Conservation (phyloP, 2,113 vertebrate species). For the Corynorhinus townsendii region DNA sequence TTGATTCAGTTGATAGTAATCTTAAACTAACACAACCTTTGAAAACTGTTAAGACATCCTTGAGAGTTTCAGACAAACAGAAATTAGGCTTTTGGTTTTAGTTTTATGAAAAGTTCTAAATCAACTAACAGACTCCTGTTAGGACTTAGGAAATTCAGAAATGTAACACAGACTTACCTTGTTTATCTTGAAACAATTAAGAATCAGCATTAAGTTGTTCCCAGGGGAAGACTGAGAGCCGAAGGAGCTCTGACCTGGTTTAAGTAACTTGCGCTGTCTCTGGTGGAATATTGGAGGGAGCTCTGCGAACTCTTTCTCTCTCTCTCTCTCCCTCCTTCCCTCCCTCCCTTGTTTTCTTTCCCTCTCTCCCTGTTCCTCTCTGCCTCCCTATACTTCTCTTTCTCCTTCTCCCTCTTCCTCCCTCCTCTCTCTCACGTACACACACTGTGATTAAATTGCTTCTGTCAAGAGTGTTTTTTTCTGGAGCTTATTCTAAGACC, state of each 20-base stretch:
- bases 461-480: conserved; percentile 69
- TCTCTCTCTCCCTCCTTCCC: neutral
- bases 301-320: neutral
- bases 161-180: conserved; percentile 76
- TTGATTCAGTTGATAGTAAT: neutral
- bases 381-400: neutral
- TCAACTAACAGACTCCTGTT: neutral
- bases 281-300: conserved; percentile 56
- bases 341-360: neutral
- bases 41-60: neutral
- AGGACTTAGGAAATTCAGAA: neutral
- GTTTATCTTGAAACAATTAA: conserved; percentile 66
- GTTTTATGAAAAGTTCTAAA: conserved; percentile 25
- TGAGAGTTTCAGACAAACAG: neutral
- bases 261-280: conserved; percentile 56
- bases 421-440: neutral
- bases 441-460: conserved; percentile 70
- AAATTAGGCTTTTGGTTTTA: conserved; percentile 25
- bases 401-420: neutral
- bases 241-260: conserved; percentile 53
- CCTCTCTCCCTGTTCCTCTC: neutral
- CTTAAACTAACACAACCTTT: neutral
- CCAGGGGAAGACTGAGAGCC: conserved; percentile 38
- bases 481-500: conserved; percentile 68
- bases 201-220: conserved; percentile 49